phyloP scores from a whole-genome alignment of 2,888 invertebrate genomes.

The Sialis fuliginosa region DNA sequence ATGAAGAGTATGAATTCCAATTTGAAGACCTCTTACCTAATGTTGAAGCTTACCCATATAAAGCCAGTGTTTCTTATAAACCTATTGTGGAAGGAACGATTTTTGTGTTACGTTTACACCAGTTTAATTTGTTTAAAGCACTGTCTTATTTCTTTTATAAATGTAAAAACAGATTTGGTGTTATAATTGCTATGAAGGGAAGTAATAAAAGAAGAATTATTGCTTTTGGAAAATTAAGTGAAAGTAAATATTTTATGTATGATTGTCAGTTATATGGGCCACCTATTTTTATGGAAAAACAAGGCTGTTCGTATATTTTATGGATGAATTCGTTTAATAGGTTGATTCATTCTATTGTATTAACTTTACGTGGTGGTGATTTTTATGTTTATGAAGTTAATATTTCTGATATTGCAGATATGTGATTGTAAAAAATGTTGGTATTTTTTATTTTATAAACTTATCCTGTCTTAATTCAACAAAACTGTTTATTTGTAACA shows the following conservation, averaged over 20 bases:
- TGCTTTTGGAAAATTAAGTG: conserved; percentile 21
- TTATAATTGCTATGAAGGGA: conserved; percentile 33
- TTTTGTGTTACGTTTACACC: conserved; percentile 33
- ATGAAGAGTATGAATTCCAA: conserved; percentile 35
- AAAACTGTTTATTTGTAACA: too few relatives aligned
- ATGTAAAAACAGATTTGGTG: conserved; percentile 31
- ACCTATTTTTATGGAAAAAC: conserved; percentile 38
- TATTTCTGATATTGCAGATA: conserved; percentile 11
- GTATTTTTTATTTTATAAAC: too few relatives aligned
- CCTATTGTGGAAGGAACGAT: conserved; percentile 41
- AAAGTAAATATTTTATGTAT: conserved; percentile 44
- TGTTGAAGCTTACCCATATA: conserved; percentile 37
- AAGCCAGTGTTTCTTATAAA: conserved; percentile 35
- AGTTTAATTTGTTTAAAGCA: conserved; percentile 45
- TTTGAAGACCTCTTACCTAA: conserved; percentile 35
- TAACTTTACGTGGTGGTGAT: conserved; percentile 32
- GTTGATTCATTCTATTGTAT: conserved; percentile 40
- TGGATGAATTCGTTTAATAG: conserved; percentile 39
- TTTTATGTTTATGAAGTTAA: conserved; percentile 23
- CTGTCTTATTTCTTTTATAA: conserved; percentile 35
- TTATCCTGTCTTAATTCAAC: too few relatives aligned
- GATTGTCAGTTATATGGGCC: conserved; percentile 43
- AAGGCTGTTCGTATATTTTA: conserved; percentile 36
- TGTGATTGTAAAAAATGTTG: too few relatives aligned
- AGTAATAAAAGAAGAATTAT: conserved; percentile 18